Evolutionary conservation across 2,888 invertebrate genomes (phyloP), one percentile per base, ranked within the genome.

Genomic region (Dynastes maya): DNA sequence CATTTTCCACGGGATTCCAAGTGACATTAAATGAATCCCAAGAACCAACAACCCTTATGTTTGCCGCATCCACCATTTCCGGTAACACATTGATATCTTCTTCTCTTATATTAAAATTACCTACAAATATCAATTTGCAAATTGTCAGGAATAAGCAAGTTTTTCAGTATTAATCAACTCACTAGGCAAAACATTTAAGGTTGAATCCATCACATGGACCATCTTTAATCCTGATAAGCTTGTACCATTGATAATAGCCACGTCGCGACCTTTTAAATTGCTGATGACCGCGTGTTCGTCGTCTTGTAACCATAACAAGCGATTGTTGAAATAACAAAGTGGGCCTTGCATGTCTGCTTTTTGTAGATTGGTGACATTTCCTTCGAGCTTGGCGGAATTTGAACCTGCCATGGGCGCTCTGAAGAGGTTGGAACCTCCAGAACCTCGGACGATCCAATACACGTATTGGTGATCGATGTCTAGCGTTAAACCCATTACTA

Each of bases 381-480:
- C 84, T 16, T 65, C 80, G 49, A 78, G 16, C 4, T 75, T 72
- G n/a, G 29, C 27, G 8, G 68, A 72, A 6, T 78, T 58, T 51
- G 87, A 85, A 8, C 88, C 88, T 22, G 93, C 92, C 80, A 94
- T 94, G 0, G 92, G 92, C 2, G 95, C 94, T 80, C 92, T 90
- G 85, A 93, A 95, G 32, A 96, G 89, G 83, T 92, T 93, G 0
- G 95, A 94, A 11, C 94, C 95, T 84, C 95, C 94, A 82, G 93
- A 93, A 82, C 95, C 94, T 82, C 95, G 90, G 0, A 95, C 94
- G 80, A 97, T 92, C 97, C 97, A 98, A 86, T 96, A 96, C 8
- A 96, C 91, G 87, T 91, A 92, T 85, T 93, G 93, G 85, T 92
- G 93, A 83, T 94, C 93, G 72, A 94, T 90, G 86, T 98, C 97